Base-by-base conservation (phyloP, 37 sponge, comb jelly and placozoan species). In the Axinella damicornis region DNA sequence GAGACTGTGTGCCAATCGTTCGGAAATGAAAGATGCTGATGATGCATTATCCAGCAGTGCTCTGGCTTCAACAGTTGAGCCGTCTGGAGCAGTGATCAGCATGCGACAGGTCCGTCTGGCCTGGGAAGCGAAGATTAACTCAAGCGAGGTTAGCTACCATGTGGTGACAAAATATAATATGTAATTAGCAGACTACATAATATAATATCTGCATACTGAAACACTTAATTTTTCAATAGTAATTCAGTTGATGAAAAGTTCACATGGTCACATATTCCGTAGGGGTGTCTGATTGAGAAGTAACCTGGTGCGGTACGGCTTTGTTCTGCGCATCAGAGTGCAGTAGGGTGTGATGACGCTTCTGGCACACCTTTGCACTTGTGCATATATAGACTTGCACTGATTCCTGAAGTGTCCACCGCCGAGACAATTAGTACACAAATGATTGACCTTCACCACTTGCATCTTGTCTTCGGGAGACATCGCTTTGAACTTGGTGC, bases 11-110 rank as follows among this genome's bases (percentile, higher is more conserved):
- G 61, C 86, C 25, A 86, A 37, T 36, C 71, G 86, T 55, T 86
- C 86, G 17, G 86, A 78, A 25, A 86, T 58, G 39, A 86, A 78
- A 22, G 85, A 85, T 15, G 70, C 76, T 32, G 70, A 35, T n/a
- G 85, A 83, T 33, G 74, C 73, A 25, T 73, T 83, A 65, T 86
- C 72, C 52, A 86, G 52, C 56, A 86, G 53, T 76, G 85, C 85
- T 71, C 86, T 54, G 46, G 65, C 86, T 78, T 86, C 86, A 31
- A 86, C 79, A 31, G 72, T 60, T 5, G 79, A 86, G 59, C 86
- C 86, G 57, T 86, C 86, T 55, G 86, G 86, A 20, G 79, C 71
- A 40, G 41, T 30, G 22, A 86, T 35, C 54, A 77, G 31, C 35
- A 86, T 64, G 16, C 63, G 60, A 41, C 79, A 78, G 16, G 78